Percentiles rank a stretch among this genome's conserved stretches.
Conservation (phyloP, 2,888 invertebrate species). For the Oasisia sp. region DNA sequence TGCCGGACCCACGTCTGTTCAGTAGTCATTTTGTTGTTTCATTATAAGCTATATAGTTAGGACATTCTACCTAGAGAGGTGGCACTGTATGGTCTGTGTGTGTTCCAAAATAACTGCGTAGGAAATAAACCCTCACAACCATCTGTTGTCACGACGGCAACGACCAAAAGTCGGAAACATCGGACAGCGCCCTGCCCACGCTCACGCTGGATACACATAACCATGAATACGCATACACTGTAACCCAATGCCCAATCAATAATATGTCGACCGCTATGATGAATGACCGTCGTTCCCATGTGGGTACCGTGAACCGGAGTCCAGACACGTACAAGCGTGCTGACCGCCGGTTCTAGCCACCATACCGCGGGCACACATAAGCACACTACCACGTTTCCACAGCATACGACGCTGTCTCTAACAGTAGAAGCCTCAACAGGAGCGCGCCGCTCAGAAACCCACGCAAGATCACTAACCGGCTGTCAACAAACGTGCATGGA, state of each 20-base stretch:
- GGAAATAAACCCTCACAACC: background rate
- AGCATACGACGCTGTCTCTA: background rate
- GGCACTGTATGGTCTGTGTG: background rate
- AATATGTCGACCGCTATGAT: background rate
- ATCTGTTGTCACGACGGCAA: background rate
- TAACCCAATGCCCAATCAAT: background rate
- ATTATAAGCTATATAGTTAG: background rate
- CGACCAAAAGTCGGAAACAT: background rate
- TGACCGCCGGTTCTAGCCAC: background rate
- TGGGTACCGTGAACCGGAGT: background rate
- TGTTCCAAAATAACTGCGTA: background rate
- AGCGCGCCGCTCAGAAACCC: background rate
- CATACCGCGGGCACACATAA: background rate
- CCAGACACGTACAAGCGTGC: background rate
- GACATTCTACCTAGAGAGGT: background rate
- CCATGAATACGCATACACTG: background rate
- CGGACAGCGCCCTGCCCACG: background rate
- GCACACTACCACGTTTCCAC: background rate
- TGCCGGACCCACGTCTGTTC: too few relatives aligned
- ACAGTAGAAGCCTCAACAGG: too few relatives aligned
- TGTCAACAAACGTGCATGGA: background rate
- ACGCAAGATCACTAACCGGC: background rate
- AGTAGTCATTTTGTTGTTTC: background rate
- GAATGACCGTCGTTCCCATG: background rate
- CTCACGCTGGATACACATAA: background rate